Conservation (phyloP, 2,113 vertebrate genomes). For the Crotalus tigris region DNA sequence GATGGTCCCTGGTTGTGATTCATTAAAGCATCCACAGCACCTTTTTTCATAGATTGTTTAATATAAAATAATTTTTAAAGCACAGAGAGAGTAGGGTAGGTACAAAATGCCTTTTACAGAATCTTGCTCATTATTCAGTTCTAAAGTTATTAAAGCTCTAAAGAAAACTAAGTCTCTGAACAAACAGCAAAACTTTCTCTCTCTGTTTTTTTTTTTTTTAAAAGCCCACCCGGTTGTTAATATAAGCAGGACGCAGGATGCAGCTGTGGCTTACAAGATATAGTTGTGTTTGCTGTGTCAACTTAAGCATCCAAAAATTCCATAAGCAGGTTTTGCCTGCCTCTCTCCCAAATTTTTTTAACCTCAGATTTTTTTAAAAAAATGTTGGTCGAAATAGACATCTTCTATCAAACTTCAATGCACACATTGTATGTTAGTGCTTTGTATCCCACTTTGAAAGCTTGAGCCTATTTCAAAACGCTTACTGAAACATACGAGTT, state of each 20-base stretch:
- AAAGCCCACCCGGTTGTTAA: neutral
- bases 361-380: slow-evolving; percentile 40
- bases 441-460: slow-evolving; percentile 39
- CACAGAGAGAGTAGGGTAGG: neutral
- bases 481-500: slow-evolving; percentile 43
- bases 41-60: neutral
- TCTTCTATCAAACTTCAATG: slow-evolving; percentile 40
- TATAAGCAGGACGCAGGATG: neutral
- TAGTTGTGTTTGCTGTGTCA: neutral
- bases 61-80: slow-evolving; percentile 12
- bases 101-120: slow-evolving; percentile 16
- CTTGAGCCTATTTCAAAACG: slow-evolving; percentile 51
- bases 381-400: slow-evolving; percentile 35
- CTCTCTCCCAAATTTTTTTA: slow-evolving; percentile 25
- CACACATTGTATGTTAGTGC: slow-evolving; percentile 46
- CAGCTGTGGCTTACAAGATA: neutral
- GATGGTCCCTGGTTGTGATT: slow-evolving; percentile 34
- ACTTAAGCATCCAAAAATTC: slow-evolving; percentile 9
- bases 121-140: slow-evolving; percentile 30
- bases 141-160: slow-evolving; percentile 27
- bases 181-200: neutral
- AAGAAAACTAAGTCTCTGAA: slow-evolving; percentile 20
- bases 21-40: slow-evolving; percentile 23
- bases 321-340: slow-evolving; percentile 24
- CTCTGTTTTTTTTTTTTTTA: too few species aligned